Conservation (phyloP, 2,888 invertebrate genomes). For the Neoitamus cyanurus region DNA sequence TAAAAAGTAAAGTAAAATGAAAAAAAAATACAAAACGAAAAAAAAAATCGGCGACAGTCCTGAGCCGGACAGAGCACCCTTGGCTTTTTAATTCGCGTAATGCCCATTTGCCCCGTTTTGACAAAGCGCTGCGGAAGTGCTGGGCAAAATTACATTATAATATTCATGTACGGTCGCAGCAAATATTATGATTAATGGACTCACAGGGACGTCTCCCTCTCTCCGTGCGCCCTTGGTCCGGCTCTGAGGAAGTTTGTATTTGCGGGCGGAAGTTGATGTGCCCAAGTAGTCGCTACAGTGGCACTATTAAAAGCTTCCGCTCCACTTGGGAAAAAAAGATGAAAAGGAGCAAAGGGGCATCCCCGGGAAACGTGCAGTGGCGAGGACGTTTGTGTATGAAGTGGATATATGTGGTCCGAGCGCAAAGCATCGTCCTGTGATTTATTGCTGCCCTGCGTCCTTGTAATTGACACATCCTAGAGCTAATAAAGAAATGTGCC, state of each 20-base stretch:
- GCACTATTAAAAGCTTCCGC: constrained; percentile 32
- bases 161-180: constrained; percentile 22
- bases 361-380: background rate
- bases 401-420: constrained; percentile 17
- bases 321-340: background rate
- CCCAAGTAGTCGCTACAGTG: constrained; percentile 32
- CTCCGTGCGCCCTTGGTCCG: background rate
- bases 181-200: constrained; percentile 39
- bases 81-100: constrained; percentile 34
- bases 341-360: background rate
- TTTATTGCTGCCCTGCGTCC: constrained; percentile 34
- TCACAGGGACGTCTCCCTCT: background rate
- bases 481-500: constrained; percentile 42
- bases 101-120: background rate
- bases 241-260: background rate
- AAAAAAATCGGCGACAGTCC: background rate
- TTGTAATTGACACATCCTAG: constrained; percentile 40
- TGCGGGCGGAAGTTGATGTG: constrained; percentile 9
- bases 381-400: background rate
- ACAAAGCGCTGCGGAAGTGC: constrained; percentile 14
- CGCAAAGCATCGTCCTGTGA: constrained; percentile 19
- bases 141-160: constrained; percentile 33
- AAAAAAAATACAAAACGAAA: background rate
- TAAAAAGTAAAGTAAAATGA: no score
- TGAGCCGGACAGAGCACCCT: background rate